Evolutionary conservation across 2,113 vertebrate genomes (phyloP), one percentile per base, ranked within the genome.

Genomic region (Zingel zingel): DNA sequence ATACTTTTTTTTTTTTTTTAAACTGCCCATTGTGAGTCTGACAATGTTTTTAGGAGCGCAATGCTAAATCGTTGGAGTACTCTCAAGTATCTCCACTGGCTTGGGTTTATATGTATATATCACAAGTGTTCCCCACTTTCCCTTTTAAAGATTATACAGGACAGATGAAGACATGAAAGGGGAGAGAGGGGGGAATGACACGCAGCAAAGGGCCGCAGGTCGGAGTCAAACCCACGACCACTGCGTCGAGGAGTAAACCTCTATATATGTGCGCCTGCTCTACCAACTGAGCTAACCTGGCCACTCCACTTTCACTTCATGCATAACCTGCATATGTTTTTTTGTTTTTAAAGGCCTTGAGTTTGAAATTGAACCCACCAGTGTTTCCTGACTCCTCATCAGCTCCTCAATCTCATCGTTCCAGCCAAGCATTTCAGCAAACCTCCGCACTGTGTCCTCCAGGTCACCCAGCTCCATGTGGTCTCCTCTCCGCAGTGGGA

Each of bases 381-480:
- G 61, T 16, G 74, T 70, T 84, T 94, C 91, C 25, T 86, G 90
- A 16, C 74, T 85, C 81, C 86, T 89, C 93, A 95, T 96, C 74
- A 96, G 90, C 13, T 94, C 90, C 50, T 92, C 77, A 13, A 96
- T 95, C 57, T 96, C 95, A 0, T 57, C 0, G 25, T 83, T 87
- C 95, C 95, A 96, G 56, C 88, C 90, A 6, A 96, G 92, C 71
- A 94, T 87, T 57, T 94, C 84, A 0, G 95, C 93, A 7, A 96
- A 92, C 77, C 74, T 87, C 69, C 70, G 59, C 12, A 96, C 94
- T 0, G 94, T 92, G 6, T 93, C 88, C 33, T 82, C 89, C 80
- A 96, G 86, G 82, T 96, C 86, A 0, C 95, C 96, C 63, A 96
- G 94, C 83, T 95, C 94, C 86, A 93, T 23, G 67, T 94, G 90